Base-by-base conservation (phyloP, 1,140 invertebrate genomes). In the Heliconius nattereri region DNA sequence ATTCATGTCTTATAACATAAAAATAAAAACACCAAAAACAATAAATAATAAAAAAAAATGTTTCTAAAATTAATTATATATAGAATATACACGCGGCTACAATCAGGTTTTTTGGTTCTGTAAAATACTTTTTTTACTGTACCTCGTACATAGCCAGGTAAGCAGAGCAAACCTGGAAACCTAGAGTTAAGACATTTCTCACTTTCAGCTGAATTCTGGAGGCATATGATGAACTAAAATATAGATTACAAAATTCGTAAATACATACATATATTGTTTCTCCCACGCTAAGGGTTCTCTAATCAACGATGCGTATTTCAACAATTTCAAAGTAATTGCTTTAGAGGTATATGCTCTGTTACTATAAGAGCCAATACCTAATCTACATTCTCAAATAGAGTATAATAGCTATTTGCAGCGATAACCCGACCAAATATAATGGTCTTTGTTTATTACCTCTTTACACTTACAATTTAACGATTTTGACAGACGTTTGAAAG, bases 381-480 rank as follows among this genome's bases (percentile, higher is more conserved):
- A 94, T 92, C 91, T 94, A 89, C 90, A 90, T 94, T 89, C 85
- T 90, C 89, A 91, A 92, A 92, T 91, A 90, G 83, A 87, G 84
- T 83, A 86, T 88, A 89, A 90, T 90, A 89, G 86, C 84, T 82
- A 86, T 81, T 86, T 82, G 78, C 70, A 85, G 71, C 49, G 57
- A 79, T 85, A 83, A 85, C 76, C 73, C 81, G 78, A 82, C 91
- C 85, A 90, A 57, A 60, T 82, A 76, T 78, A 35, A 73, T 82
- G 91, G 83, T 54, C 91, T 85, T 81, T 86, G 84, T 85, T 86
- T 79, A 79, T 71, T 66, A 32, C 71, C 73, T 45, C 16, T 35
- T 73, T 79, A 78, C 75, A 80, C 79, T 78, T 75, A 76, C 66
- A 37, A 52, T 71, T 19, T 66, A 66, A 26, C 32, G 19, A 32